These are phyloP conservation scores for Tapirus indicus DNA, from an alignment of 2,797 vertebrate species.

Conservation along the genomic window DNA sequence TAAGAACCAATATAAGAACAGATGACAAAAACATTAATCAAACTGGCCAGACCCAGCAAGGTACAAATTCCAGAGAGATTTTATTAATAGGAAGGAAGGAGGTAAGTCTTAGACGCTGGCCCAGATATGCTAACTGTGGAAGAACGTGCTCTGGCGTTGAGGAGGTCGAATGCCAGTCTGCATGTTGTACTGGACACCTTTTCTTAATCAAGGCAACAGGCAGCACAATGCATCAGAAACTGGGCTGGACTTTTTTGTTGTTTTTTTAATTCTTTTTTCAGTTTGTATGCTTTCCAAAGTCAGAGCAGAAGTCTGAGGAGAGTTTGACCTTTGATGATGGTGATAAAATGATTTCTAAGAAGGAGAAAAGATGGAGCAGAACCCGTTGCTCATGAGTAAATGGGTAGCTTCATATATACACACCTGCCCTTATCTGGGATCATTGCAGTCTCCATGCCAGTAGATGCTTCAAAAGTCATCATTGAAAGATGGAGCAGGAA, in stretches of 20 bases:
- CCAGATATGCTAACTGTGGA: slow-evolving; percentile 4
- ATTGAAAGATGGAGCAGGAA: neutral
- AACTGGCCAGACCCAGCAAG: neutral
- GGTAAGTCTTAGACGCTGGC: neutral
- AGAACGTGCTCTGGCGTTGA: neutral
- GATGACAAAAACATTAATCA: slow-evolving; percentile 66
- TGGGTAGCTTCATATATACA: too few relatives aligned
- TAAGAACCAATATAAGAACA: slow-evolving; percentile 56
- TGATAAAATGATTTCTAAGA: neutral
- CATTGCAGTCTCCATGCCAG: neutral
- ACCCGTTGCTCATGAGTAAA: neutral
- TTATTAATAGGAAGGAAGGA: neutral
- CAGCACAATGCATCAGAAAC: neutral
- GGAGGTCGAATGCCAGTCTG: neutral
- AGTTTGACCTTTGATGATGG: neutral
- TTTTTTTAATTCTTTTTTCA: neutral
- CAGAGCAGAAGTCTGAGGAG: neutral
- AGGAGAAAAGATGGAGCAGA: neutral
- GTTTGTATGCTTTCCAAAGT: neutral
- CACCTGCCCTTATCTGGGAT: neutral
- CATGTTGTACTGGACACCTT: neutral
- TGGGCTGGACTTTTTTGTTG: neutral
- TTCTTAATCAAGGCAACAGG: neutral
- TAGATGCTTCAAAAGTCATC: neutral
- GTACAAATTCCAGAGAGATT: neutral